Conservation (phyloP, 1,140 invertebrate species). For the Melanaphis sacchari region DNA sequence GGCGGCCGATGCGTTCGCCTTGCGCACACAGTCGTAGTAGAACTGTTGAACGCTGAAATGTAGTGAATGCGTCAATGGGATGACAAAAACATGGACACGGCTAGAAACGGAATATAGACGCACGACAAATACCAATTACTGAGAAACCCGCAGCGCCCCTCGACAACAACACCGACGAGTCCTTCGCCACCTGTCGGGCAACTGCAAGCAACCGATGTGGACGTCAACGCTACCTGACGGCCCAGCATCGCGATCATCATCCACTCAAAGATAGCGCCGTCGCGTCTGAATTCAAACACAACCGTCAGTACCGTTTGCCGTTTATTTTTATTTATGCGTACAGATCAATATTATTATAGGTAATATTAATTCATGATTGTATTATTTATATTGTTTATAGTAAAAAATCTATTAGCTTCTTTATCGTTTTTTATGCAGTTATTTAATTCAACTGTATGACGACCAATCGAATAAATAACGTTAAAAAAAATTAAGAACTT, state of each 20-base stretch:
- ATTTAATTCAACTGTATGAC: no score
- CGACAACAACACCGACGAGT: background rate
- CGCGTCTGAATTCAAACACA: background rate
- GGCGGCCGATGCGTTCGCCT: background rate
- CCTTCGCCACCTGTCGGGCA: slow-evolving; percentile 10
- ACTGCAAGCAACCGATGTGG: background rate
- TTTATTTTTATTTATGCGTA: no score
- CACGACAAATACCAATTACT: slow-evolving; percentile 51
- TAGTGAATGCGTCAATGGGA: slow-evolving; percentile 3
- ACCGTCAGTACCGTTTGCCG: background rate
- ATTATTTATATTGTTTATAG: no score
- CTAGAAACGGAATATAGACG: background rate
- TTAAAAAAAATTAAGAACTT: no score
- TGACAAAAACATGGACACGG: slow-evolving; percentile 51
- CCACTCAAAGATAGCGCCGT: background rate
- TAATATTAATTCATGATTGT: no score
- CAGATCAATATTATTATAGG: no score
- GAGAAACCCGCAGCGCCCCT: slow-evolving; percentile 19
- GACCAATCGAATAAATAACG: no score
- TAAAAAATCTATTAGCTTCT: no score
- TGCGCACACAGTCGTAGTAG: slow-evolving; percentile 1
- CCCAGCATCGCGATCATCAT: background rate
- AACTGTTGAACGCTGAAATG: slow-evolving; percentile 52
- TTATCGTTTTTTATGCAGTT: no score
- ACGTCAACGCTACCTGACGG: background rate